phyloP scores from a whole-genome alignment of 1,140 invertebrate genomes.

The Pissodes strobi region DNA sequence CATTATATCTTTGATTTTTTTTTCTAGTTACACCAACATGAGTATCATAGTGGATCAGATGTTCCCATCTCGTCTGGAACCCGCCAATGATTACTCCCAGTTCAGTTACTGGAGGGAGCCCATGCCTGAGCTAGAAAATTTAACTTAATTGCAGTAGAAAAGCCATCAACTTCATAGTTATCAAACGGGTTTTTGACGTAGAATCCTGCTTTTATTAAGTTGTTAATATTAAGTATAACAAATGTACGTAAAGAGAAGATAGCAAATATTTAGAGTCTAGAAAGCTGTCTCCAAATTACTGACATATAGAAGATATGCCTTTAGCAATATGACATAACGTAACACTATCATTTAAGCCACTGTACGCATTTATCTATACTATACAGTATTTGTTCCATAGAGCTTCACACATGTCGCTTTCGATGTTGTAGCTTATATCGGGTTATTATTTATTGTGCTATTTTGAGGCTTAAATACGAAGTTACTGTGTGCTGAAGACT shows the following conservation, averaged over 20 bases:
- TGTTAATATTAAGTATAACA: not conserved
- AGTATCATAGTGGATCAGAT: constrained; percentile 92
- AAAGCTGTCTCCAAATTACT: too few species aligned
- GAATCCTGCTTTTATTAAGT: not conserved
- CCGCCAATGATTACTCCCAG: constrained; percentile 81
- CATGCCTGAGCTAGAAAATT: constrained; percentile 62
- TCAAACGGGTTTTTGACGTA: not conserved
- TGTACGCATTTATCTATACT: constrained; percentile 8
- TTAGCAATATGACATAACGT: too few species aligned
- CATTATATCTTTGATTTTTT: constrained; percentile 36
- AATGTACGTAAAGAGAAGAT: too few species aligned
- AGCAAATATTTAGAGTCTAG: too few species aligned
- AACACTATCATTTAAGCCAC: too few species aligned
- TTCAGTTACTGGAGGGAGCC: constrained; percentile 93
- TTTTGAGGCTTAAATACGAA: too few species aligned
- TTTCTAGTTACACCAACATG: constrained; percentile 88
- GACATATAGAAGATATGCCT: too few species aligned
- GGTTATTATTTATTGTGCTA: too few species aligned
- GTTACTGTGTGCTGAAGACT: too few species aligned
- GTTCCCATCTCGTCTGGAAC: constrained; percentile 77
- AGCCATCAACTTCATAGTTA: not conserved
- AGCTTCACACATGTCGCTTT: constrained; percentile 1
- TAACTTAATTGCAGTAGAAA: constrained; percentile 34
- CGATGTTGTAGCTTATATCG: constrained; percentile 1
- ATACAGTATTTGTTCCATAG: constrained; percentile 4